phyloP scores from a whole-genome alignment of 1,140 invertebrate genomes.

The Phenacoccus solenopsis region DNA sequence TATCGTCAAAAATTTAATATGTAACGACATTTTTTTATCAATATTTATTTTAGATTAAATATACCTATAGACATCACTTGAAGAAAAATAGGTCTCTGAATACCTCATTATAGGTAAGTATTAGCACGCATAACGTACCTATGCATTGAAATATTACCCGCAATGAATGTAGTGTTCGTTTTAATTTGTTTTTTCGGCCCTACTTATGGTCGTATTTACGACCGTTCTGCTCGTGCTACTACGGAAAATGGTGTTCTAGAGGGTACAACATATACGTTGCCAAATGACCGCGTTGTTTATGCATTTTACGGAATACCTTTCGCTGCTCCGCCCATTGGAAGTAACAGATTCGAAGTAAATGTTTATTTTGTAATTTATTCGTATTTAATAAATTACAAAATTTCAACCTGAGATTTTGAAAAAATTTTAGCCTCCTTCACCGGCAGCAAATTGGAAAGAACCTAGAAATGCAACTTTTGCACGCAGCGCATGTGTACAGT shows the following conservation, averaged over 20 bases:
- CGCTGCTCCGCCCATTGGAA: constrained; percentile 41
- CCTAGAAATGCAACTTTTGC: constrained; percentile 22
- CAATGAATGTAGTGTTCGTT: not conserved
- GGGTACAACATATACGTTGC: constrained; percentile 10
- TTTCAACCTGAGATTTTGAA: no score
- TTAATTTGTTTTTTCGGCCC: not conserved
- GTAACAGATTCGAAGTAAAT: constrained; percentile 43
- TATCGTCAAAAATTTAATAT: no score
- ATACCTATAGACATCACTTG: no score
- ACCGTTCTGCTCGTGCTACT: no score
- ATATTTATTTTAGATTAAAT: no score
- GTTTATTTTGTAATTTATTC: not conserved
- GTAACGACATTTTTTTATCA: no score
- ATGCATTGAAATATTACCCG: no score
- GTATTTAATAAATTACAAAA: no score
- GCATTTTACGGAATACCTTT: constrained; percentile 47
- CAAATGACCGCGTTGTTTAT: constrained; percentile 19
- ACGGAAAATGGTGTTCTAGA: constrained; percentile 11
- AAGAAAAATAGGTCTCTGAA: no score
- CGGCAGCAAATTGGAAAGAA: constrained; percentile 21
- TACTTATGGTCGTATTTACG: not conserved
- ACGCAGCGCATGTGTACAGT: constrained; percentile 20
- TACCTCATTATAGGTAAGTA: no score
- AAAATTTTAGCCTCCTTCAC: constrained; percentile 23
- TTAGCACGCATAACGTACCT: no score